phyloP scores from a whole-genome alignment of 2,797 vertebrate species.

The Potorous gilbertii region DNA sequence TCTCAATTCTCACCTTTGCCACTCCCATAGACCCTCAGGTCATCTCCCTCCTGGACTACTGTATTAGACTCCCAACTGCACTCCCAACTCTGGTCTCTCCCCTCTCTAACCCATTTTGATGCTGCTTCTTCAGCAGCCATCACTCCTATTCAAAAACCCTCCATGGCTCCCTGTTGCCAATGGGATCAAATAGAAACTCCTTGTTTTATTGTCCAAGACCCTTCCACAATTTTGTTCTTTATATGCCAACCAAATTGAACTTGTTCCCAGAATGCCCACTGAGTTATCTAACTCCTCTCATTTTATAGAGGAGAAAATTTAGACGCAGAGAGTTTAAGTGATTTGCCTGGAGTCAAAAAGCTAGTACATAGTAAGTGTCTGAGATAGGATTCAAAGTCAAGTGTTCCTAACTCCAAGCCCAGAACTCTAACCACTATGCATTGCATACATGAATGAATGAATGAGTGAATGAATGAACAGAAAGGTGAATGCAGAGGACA shows the following conservation, averaged over 20 bases:
- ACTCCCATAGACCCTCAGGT: neutral
- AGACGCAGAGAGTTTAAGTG: neutral
- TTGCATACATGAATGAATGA: neutral
- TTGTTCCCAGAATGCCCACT: neutral
- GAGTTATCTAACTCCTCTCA: neutral
- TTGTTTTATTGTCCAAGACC: neutral
- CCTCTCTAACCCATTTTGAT: neutral
- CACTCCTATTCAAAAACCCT: neutral
- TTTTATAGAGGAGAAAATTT: neutral
- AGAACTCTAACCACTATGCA: neutral
- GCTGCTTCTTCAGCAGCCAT: neutral
- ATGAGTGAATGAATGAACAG: neutral
- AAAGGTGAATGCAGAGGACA: neutral
- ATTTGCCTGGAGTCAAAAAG: neutral
- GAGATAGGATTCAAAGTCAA: neutral
- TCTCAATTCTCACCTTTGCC: neutral
- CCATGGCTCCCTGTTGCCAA: neutral
- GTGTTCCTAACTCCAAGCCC: neutral
- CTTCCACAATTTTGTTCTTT: neutral
- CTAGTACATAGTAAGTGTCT: neutral
- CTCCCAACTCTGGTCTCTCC: neutral
- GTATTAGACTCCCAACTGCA: neutral
- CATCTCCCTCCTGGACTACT: neutral
- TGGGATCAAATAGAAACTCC: neutral
- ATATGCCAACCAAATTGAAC: neutral